Base-by-base conservation (phyloP, 2,888 invertebrate species). In the Oxycera nigricornis region DNA sequence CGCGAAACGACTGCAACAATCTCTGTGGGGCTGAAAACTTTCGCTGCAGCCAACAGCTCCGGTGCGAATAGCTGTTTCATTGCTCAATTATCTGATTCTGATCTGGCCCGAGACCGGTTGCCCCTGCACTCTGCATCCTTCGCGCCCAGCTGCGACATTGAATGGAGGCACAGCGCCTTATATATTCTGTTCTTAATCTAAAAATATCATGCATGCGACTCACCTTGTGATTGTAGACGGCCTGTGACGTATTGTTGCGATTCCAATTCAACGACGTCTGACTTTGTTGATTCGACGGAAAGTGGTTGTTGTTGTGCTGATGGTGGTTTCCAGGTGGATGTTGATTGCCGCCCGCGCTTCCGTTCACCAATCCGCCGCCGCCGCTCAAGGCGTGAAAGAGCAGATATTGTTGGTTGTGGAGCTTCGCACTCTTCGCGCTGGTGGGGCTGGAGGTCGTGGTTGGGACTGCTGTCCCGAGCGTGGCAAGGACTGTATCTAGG, bases 401-500 rank as follows among this genome's bases (percentile, higher is more conserved):
- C n/a, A 65, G 20, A 70, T 70, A 52, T 31, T 70, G 70, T 39
- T 46, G 70, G 20, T 55, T 70, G 14, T 62, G 35, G 6, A 11
- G 31, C 35, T 65, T 50, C 39, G 72, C 14, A 50, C 24, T 73
- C 59, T 68, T 52, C 1, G 50, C 26, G 68, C 57, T 70, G 31
- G 39, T 11, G 61, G 41, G 50, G 62, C 55, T 67, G 61, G 41
- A 28, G 61, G 39, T 68, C 46, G 75, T 46, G 6, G 77, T 75
- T 68, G 78, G 77, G 14, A 77, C 73, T 26, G 79, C 77, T 61
- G 79, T 68, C 67, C 79, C 77, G 52, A 80, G 65, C 62, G 79
- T 77, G 73, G 79, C 80, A 73, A 80, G 76, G 55, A 80, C 80
- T 61, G 80, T 80, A 75, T 84, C 84, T 82, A 88, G 81, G 81